Conservation (phyloP, 2,888 invertebrate species). For the Gnatocerus cornutus region DNA sequence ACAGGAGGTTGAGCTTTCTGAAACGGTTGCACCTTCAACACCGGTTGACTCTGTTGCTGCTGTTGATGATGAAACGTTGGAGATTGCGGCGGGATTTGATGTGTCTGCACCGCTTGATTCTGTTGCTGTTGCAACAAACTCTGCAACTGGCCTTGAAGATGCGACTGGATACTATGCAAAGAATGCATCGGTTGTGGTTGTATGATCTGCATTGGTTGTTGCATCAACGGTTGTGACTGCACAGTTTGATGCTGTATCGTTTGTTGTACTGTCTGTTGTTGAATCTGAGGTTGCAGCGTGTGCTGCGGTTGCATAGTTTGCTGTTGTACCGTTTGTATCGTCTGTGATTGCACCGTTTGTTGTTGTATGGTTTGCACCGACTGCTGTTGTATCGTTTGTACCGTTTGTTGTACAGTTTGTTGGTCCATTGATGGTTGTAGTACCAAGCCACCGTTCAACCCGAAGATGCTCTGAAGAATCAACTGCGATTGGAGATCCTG, state of each 20-base stretch:
- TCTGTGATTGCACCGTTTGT: slow-evolving; percentile 70
- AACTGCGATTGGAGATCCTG: slow-evolving; percentile 72
- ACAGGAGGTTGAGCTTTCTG: slow-evolving; percentile 69
- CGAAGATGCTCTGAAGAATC: slow-evolving; percentile 69
- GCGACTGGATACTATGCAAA: slow-evolving; percentile 48
- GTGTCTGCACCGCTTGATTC: slow-evolving; percentile 60
- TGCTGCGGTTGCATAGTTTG: slow-evolving; percentile 69
- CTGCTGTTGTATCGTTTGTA: slow-evolving; percentile 70
- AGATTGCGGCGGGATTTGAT: slow-evolving; percentile 53
- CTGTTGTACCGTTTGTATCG: slow-evolving; percentile 70
- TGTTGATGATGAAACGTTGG: slow-evolving; percentile 54
- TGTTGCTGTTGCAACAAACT: slow-evolving; percentile 58
- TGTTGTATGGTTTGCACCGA: slow-evolving; percentile 70
- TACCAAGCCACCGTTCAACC: slow-evolving; percentile 68
- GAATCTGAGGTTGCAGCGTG: slow-evolving; percentile 67
- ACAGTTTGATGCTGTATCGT: slow-evolving; percentile 68
- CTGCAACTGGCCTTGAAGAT: slow-evolving; percentile 61
- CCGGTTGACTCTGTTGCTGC: slow-evolving; percentile 59
- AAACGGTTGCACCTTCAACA: slow-evolving; percentile 68
- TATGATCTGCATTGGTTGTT: slow-evolving; percentile 68
- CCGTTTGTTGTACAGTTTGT: slow-evolving; percentile 69
- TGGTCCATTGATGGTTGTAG: slow-evolving; percentile 70
- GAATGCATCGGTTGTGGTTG: slow-evolving; percentile 67
- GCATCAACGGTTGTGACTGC: slow-evolving; percentile 65
- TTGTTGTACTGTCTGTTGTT: slow-evolving; percentile 65